These are phyloP conservation scores for Strigamia maritima DNA, from an alignment of 2,888 invertebrate genomes.

Conservation along the genomic window DNA sequence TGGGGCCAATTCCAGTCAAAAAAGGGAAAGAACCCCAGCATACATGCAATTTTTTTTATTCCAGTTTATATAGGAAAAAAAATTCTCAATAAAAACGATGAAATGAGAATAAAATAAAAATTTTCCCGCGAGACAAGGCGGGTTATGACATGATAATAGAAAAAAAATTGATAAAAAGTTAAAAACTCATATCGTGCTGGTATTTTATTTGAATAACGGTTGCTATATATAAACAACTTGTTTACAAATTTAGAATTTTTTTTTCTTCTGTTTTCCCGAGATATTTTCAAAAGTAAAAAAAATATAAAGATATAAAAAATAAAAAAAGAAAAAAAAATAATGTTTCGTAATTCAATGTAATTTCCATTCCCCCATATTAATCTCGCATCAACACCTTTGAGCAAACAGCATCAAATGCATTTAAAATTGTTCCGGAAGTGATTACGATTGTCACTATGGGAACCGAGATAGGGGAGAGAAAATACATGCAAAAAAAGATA, in stretches of 20 bases:
- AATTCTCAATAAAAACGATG: neutral
- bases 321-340: neutral
- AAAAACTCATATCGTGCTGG: neutral
- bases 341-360: neutral
- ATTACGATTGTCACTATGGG: conserved; percentile 24
- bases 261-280: no score
- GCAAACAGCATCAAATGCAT: conserved; percentile 26
- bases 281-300: no score
- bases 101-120: conserved; percentile 12
- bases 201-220: neutral
- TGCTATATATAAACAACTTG: neutral
- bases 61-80: neutral
- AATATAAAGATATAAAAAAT: neutral
- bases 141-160: neutral
- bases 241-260: no score
- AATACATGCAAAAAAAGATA: conserved; percentile 14
- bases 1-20: conserved; percentile 21
- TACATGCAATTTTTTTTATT: neutral
- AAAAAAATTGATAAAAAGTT: neutral
- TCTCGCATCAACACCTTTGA: conserved; percentile 8
- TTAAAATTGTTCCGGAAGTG: conserved; percentile 17
- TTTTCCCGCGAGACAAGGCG: neutral
- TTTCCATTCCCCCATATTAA: neutral
- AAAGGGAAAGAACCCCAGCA: neutral
- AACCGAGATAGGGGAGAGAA: neutral